Conservation (phyloP, 2,797 vertebrate species). For the Emys orbicularis region DNA sequence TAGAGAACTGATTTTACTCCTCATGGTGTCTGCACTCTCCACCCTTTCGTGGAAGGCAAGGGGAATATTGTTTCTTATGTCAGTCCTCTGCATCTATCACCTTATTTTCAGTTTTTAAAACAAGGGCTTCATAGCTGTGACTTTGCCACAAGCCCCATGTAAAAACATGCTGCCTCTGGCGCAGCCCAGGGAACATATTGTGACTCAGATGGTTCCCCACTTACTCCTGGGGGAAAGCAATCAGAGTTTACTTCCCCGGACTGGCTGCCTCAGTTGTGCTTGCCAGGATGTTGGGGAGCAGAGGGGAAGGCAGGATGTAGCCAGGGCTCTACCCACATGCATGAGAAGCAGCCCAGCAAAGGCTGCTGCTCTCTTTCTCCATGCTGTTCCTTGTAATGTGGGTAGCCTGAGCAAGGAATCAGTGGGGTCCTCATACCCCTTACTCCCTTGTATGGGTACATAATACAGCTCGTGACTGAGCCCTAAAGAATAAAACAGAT, state of each 20-base stretch:
- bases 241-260: not conserved
- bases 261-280: not conserved
- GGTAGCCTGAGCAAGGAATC: not conserved
- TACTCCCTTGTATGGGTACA: not conserved
- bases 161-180: not conserved
- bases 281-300: not conserved
- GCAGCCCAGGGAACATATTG: not conserved
- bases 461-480: not conserved
- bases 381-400: not conserved
- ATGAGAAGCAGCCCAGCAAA: not conserved
- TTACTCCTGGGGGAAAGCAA: not conserved
- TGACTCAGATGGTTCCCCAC: not conserved
- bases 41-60: rapidly evolving
- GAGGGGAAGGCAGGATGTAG: not conserved
- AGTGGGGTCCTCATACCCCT: not conserved
- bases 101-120: not conserved
- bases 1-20: not conserved
- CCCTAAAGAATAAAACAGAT: not conserved
- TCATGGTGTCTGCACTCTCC: rapidly evolving
- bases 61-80: not conserved
- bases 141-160: not conserved
- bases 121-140: not conserved
- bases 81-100: not conserved
- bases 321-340: not conserved
- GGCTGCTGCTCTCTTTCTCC: not conserved